phyloP scores from a whole-genome alignment of 1,140 invertebrate species.

The Spodoptera frugiperda region DNA sequence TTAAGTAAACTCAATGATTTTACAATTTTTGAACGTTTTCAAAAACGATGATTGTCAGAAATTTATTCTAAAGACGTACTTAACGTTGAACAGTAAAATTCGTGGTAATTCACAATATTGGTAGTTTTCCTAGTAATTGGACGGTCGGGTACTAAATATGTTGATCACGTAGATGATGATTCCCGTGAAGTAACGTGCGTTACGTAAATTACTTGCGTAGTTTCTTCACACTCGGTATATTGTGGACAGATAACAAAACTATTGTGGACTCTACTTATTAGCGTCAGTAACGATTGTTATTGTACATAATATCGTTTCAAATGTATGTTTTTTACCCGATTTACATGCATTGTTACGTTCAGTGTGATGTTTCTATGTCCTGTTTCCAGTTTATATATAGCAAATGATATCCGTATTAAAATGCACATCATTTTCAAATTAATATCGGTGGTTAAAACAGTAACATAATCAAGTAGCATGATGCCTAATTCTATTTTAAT shows the following conservation, averaged over 20 bases:
- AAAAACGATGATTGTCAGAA: constrained; percentile 9
- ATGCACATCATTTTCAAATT: too few species aligned
- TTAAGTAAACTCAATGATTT: neutral
- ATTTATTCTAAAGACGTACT: constrained; percentile 51
- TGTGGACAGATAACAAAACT: constrained; percentile 43
- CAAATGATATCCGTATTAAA: too few species aligned
- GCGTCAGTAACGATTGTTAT: neutral
- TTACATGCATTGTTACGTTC: neutral
- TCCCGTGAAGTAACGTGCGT: constrained; percentile 33
- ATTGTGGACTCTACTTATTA: constrained; percentile 28
- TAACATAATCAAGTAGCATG: too few species aligned
- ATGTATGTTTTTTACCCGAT: too few species aligned
- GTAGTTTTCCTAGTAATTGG: constrained; percentile 42
- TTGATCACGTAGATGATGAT: constrained; percentile 48
- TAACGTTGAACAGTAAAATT: constrained; percentile 9
- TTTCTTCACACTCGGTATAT: constrained; percentile 44
- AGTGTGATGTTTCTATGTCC: too few species aligned
- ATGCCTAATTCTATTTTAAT: too few species aligned
- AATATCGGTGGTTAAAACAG: too few species aligned
- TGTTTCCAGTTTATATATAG: too few species aligned
- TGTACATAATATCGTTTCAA: neutral
- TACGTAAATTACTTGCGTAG: constrained; percentile 48
- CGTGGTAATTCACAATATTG: constrained; percentile 34
- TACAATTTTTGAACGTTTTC: neutral
- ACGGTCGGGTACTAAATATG: constrained; percentile 38